A percentile compares a stretch with the other conserved stretches of the same genome.
Conservation (phyloP, 2,797 vertebrate genomes). For the Enteromius radiatus region DNA sequence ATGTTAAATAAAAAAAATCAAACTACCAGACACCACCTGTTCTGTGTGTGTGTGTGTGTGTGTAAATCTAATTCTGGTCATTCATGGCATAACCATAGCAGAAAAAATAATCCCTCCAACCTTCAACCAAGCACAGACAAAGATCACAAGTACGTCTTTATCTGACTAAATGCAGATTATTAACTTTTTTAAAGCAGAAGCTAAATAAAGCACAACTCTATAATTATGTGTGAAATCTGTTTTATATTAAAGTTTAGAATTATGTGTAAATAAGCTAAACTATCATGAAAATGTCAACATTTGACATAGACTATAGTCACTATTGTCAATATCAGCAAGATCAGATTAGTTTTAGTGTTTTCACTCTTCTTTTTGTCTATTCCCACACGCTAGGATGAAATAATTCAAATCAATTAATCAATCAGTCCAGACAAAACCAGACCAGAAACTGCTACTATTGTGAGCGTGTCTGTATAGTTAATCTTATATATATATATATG, state of each 20-base stretch:
- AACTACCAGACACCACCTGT: slow-evolving; percentile 64
- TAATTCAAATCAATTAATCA: background rate
- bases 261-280: background rate
- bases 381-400: background rate
- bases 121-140: slow-evolving; percentile 39
- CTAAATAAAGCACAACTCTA: background rate
- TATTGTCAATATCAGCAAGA: background rate
- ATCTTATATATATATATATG: background rate
- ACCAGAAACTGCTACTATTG: background rate
- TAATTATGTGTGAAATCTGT: background rate
- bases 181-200: background rate
- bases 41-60: slow-evolving; percentile 20
- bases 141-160: background rate
- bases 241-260: background rate
- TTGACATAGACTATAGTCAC: background rate
- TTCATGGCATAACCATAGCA: slow-evolving; percentile 62
- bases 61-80: slow-evolving; percentile 69
- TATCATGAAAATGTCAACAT: background rate
- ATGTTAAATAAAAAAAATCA: slow-evolving; percentile 79
- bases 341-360: no score
- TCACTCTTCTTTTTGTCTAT: background rate
- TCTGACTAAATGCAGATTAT: background rate
- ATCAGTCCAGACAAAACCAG: background rate
- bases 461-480: background rate
- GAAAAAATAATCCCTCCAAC: slow-evolving; percentile 33